Conservation (phyloP, 2,888 invertebrate species). For the Metalampra italica region DNA sequence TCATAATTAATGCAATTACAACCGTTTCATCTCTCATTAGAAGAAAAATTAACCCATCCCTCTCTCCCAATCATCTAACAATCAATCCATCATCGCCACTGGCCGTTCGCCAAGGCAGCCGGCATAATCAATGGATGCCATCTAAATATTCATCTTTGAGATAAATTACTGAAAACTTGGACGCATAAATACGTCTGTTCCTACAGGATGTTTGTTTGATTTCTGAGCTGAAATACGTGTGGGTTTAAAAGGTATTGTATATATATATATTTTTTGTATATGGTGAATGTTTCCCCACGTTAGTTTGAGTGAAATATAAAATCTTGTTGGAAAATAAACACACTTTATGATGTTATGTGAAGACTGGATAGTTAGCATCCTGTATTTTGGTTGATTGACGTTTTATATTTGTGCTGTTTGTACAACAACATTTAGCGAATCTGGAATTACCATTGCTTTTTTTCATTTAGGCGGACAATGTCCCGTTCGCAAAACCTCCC, state of each 20-base stretch:
- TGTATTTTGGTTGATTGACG: too few relatives aligned
- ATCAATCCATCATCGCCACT: slow-evolving; percentile 9
- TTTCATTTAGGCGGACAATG: too few relatives aligned
- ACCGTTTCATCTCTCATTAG: too few relatives aligned
- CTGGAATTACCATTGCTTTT: too few relatives aligned
- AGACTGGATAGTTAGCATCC: too few relatives aligned
- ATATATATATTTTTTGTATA: too few relatives aligned
- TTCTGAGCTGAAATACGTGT: neutral
- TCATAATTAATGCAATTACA: neutral
- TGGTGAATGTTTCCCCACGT: neutral
- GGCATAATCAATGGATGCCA: neutral
- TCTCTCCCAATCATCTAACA: neutral
- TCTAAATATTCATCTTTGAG: slow-evolving; percentile 12
- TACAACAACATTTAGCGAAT: too few relatives aligned
- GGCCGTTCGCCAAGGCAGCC: slow-evolving; percentile 16
- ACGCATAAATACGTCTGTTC: slow-evolving; percentile 8
- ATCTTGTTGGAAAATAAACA: neutral
- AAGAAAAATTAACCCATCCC: too few relatives aligned
- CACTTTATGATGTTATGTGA: too few relatives aligned
- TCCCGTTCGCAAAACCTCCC: too few relatives aligned
- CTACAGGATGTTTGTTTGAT: slow-evolving; percentile 6
- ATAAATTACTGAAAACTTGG: slow-evolving; percentile 10
- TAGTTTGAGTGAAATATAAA: neutral
- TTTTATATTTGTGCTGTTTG: too few relatives aligned
- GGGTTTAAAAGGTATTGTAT: neutral